phyloP scores from a whole-genome alignment of 37 sponge, comb jelly and placozoan genomes.

The Tethya wilhelma region DNA sequence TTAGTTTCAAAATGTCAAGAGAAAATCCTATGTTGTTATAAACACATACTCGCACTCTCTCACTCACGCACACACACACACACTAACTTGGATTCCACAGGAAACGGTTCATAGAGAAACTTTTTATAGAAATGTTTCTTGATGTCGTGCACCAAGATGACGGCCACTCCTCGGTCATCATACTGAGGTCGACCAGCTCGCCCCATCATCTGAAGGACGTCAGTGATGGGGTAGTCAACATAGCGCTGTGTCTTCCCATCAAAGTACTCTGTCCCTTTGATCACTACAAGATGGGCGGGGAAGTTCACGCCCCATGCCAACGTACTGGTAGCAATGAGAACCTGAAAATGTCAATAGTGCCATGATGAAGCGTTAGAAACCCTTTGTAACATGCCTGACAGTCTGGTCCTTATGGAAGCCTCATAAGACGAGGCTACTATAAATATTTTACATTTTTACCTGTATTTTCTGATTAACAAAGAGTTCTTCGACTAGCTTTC shows the following conservation, averaged over 20 bases:
- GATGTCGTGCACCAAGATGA: slow-evolving; percentile 93
- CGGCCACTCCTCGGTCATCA: slow-evolving; percentile 94
- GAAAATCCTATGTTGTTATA: not conserved
- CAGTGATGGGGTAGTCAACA: slow-evolving; percentile 98
- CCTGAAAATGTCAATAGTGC: slow-evolving; percentile 62
- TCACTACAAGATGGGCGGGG: slow-evolving; percentile 97
- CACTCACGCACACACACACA: not conserved
- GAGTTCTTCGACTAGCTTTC: slow-evolving; percentile 87
- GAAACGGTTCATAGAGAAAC: slow-evolving; percentile 99
- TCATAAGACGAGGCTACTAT: not conserved
- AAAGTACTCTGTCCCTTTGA: slow-evolving; percentile 99
- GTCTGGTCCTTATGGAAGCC: too few relatives aligned
- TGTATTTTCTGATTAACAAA: slow-evolving; percentile 96
- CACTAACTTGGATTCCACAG: slow-evolving; percentile 93
- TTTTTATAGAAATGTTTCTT: slow-evolving; percentile 99
- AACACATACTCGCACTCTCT: not conserved
- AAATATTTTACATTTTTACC: slow-evolving; percentile 28
- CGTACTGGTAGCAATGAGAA: slow-evolving; percentile 94
- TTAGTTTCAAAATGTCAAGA: not conserved
- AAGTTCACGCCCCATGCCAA: slow-evolving; percentile 99
- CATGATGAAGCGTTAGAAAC: too few relatives aligned
- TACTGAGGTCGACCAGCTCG: slow-evolving; percentile 99
- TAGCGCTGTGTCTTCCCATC: slow-evolving; percentile 97
- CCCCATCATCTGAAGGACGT: slow-evolving; percentile 99
- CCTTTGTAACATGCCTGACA: not conserved